Evolutionary conservation across 2,888 invertebrate species (phyloP).

Genomic region (Mechanitis messenoides): DNA sequence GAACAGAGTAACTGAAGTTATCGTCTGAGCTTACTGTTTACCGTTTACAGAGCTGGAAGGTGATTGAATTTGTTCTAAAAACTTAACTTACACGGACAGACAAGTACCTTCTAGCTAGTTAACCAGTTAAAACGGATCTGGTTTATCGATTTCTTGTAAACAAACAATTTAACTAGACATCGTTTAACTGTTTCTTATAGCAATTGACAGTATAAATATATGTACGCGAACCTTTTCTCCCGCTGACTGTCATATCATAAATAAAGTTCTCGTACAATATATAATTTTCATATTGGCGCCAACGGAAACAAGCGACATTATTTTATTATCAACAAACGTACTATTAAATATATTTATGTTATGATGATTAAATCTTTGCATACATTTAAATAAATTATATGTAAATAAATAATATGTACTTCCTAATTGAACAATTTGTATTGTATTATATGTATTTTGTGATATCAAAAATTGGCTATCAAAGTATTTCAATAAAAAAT

Average conservation of each 20-base stretch:
- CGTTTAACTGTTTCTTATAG: too few relatives aligned
- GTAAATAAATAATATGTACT: too few relatives aligned
- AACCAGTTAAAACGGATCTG: too few relatives aligned
- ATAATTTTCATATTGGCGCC: slow-evolving; percentile 2
- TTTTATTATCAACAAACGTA: slow-evolving; percentile 2
- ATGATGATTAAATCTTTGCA: not conserved
- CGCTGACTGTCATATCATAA: slow-evolving; percentile 14
- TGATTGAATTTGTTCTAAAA: slow-evolving; percentile 7
- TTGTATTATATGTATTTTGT: not conserved
- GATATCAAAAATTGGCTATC: too few relatives aligned
- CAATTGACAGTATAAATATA: slow-evolving; percentile 23
- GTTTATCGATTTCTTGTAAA: too few relatives aligned
- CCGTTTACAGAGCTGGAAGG: slow-evolving; percentile 7
- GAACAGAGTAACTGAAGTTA: slow-evolving; percentile 19
- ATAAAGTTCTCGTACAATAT: slow-evolving; percentile 17
- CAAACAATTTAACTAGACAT: too few relatives aligned
- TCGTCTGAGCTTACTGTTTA: slow-evolving; percentile 15
- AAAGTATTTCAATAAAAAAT: too few relatives aligned
- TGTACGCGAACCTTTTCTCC: slow-evolving; percentile 13
- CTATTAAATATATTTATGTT: slow-evolving; percentile 5
- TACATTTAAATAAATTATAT: not conserved
- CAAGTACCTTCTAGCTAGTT: too few relatives aligned
- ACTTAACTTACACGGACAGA: not conserved
- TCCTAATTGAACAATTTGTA: too few relatives aligned
- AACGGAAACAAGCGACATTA: slow-evolving; percentile 6